Evolutionary conservation across 2,888 invertebrate genomes (phyloP).

Genomic region (Drosophila borealis): DNA sequence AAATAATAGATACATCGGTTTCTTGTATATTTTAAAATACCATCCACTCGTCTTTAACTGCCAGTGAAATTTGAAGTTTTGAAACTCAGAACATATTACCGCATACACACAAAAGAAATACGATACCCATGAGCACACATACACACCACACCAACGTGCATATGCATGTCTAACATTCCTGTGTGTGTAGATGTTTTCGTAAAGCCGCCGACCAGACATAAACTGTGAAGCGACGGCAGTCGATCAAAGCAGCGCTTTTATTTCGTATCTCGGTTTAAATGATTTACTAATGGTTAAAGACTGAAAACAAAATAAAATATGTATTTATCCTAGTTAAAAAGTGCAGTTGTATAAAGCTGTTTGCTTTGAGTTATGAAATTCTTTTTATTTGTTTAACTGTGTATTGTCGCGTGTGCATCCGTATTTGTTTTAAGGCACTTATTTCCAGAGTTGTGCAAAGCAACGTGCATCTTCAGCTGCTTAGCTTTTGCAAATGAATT

Average conservation of each 20-base stretch:
- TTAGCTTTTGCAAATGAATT: neutral
- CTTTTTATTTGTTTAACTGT: neutral
- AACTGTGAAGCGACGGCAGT: slow-evolving; percentile 1
- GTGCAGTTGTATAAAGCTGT: neutral
- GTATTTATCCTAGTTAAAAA: neutral
- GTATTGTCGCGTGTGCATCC: too few relatives aligned
- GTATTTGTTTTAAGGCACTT: neutral
- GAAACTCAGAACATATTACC: neutral
- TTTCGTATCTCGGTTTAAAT: neutral
- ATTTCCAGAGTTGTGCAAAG: neutral
- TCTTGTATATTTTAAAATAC: too few relatives aligned
- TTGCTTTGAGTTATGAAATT: neutral
- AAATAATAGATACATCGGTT: too few relatives aligned
- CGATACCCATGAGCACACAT: neutral
- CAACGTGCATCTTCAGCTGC: neutral
- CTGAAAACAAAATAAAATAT: neutral
- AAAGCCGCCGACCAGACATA: neutral
- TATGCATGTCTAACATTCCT: neutral
- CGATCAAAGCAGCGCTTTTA: slow-evolving; percentile 11
- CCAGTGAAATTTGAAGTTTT: neutral
- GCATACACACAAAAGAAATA: neutral
- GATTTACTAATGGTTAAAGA: neutral
- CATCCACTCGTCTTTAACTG: too few relatives aligned
- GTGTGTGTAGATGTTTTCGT: neutral
- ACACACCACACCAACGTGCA: neutral